A percentile compares a stretch with the other conserved stretches of the same genome.
phyloP scores from a whole-genome alignment of 2,888 invertebrate species.

The Serrognathus titanus region DNA sequence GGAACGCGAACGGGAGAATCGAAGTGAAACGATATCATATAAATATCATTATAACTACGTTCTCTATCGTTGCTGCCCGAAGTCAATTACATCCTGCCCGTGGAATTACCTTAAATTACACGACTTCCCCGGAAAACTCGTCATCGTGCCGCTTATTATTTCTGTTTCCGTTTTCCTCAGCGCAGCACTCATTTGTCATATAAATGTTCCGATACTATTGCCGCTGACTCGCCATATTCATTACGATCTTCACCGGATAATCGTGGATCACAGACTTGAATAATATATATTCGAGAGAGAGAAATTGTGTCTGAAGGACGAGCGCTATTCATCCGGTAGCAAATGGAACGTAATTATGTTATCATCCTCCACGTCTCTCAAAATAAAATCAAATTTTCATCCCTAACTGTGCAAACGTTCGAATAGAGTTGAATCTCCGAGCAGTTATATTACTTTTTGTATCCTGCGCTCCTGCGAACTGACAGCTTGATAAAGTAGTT shows the following conservation, averaged over 20 bases:
- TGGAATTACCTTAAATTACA: conserved; percentile 11
- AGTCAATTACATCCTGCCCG: background rate
- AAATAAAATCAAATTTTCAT: conserved; percentile 29
- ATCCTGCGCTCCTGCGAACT: conserved; percentile 25
- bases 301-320: conserved; percentile 7
- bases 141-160: conserved; percentile 34
- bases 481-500: conserved; percentile 44
- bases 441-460: conserved; percentile 36
- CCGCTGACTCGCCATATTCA: conserved; percentile 1
- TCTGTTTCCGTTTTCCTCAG: conserved; percentile 28
- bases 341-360: conserved; percentile 30
- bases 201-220: conserved; percentile 19
- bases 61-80: conserved; percentile 2
- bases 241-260: background rate
- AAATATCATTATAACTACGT: conserved; percentile 31
- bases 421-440: conserved; percentile 15
- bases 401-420: conserved; percentile 17
- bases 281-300: background rate
- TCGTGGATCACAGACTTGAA: background rate
- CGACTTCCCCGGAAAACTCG: conserved; percentile 29
- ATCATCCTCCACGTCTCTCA: conserved; percentile 21
- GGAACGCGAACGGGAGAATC: conserved; percentile 17
- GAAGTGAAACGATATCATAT: conserved; percentile 23
- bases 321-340: conserved; percentile 24
- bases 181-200: conserved; percentile 27